Base-by-base conservation (phyloP, 2,888 invertebrate genomes). In the Cepaea hortensis region DNA sequence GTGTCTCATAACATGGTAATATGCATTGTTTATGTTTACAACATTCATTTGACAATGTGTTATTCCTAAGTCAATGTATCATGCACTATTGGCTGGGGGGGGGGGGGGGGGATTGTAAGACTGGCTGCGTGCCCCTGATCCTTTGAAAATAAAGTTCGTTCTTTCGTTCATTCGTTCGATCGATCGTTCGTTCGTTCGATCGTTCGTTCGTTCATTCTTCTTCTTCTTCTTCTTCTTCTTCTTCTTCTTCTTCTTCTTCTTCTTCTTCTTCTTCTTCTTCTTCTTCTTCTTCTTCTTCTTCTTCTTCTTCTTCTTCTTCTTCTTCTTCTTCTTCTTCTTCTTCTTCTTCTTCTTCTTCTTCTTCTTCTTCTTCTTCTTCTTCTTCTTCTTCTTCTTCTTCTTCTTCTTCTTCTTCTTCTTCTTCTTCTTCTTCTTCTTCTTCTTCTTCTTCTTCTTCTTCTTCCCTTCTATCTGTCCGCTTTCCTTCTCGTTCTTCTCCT, bases 281-380 rank as follows among this genome's bases (percentile, higher is more conserved):
- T 55, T 61, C 50, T 50, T 80, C 80, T 80, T 80, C 50, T 55
- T 61, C 23, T 61, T 80, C 80, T 80, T 50, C 50, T 20, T 80
- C 80, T 72, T 23, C 72, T 72, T n/a, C 72, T 72, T n/a, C 23
- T 72, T n/a, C 23, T 72, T 23, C 72, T 72, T 23, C 72, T 72
- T 23, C 9, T 23, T 72, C 23, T 23, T 72, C 9, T 23, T 72
- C 9, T 23, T 72, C 9, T 23, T 72, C 9, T 23, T 72, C 9
- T n/a, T 72, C 9, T 23, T 72, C 23, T 72, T 23, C 72, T 72
- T 23, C 72, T 72, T n/a, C 72, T 23, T 23, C 72, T 72, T 72
- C 72, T 72, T 23, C 72, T 72, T 23, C 72, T 72, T 75, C 75
- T 48, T 18, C 48, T 15, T 18, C 15, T 23, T 46, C 75, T 48